A percentile compares a stretch with the other conserved stretches of the same genome.
These are phyloP conservation scores for Chamaedrilus cognettii DNA, from an alignment of 2,888 invertebrate species.

Conservation along the genomic window DNA sequence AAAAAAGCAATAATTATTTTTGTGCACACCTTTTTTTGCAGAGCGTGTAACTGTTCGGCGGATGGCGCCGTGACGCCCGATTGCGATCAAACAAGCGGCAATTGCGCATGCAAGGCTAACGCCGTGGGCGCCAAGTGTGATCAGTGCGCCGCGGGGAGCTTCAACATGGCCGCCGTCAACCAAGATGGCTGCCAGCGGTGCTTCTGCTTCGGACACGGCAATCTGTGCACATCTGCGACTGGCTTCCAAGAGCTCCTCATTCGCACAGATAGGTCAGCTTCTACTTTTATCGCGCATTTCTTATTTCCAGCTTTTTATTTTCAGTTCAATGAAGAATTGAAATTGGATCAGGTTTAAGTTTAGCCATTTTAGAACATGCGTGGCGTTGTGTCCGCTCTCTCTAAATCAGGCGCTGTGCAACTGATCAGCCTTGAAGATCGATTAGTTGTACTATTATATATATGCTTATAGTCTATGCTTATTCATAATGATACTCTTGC, in stretches of 20 bases:
- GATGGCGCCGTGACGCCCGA: conserved; percentile 29
- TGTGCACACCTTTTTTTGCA: conserved; percentile 22
- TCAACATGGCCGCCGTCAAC: conserved; percentile 69
- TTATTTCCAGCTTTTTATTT: not conserved
- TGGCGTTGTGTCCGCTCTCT: not conserved
- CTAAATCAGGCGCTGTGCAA: not conserved
- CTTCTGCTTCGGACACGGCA: conserved; percentile 43
- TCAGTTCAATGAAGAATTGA: not conserved
- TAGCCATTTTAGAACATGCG: not conserved
- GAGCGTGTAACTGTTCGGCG: conserved; percentile 40
- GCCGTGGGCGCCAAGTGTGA: conserved; percentile 42
- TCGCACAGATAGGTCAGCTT: conserved; percentile 19
- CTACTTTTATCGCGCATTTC: no score
- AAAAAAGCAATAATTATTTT: no score
- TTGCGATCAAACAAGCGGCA: conserved; percentile 38
- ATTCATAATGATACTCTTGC: no score
- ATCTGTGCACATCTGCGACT: conserved; percentile 38
- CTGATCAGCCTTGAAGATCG: no score
- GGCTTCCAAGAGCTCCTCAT: conserved; percentile 32
- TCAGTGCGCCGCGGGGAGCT: conserved; percentile 37
- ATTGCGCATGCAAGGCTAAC: conserved; percentile 42
- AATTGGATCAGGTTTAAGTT: not conserved
- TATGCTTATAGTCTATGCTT: no score
- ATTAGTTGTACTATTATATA: no score
- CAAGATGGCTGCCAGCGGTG: conserved; percentile 71